These are phyloP conservation scores for Epicampocera succincta DNA, from an alignment of 2,888 invertebrate genomes.

Conservation along the genomic window DNA sequence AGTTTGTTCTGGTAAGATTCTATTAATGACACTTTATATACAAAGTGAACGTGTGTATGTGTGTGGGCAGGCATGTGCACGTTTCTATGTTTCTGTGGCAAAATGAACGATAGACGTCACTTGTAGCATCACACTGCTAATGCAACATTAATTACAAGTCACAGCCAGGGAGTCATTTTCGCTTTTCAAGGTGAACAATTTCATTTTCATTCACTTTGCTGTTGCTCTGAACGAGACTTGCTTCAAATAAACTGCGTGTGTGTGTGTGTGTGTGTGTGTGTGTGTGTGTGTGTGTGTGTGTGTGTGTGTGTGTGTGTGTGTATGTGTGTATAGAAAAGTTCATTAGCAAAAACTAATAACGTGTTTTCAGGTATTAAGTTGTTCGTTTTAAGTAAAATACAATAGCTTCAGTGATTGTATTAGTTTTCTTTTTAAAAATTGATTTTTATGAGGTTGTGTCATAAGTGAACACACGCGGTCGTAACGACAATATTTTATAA, in stretches of 20 bases:
- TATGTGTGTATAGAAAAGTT: constrained; percentile 41
- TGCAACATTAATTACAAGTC: constrained; percentile 71
- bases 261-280: too few relatives aligned
- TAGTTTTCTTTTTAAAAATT: too few relatives aligned
- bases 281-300: too few relatives aligned
- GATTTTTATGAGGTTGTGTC: too few relatives aligned
- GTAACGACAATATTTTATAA: too few relatives aligned
- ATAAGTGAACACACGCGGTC: too few relatives aligned
- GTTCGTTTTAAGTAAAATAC: too few relatives aligned
- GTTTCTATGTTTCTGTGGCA: not conserved
- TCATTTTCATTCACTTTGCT: constrained; percentile 44
- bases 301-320: too few relatives aligned
- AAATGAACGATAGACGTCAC: constrained; percentile 71
- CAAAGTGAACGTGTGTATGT: not conserved
- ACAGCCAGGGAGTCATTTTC: constrained; percentile 61
- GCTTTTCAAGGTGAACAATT: constrained; percentile 63
- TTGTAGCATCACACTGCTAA: constrained; percentile 71
- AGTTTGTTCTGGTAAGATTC: constrained; percentile 63
- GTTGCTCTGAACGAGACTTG: constrained; percentile 35
- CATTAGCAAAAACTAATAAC: constrained; percentile 65
- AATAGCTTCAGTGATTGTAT: too few relatives aligned
- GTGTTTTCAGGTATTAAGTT: constrained; percentile 1
- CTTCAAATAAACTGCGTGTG: constrained; percentile 46
- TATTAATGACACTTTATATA: not conserved
- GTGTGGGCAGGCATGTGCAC: not conserved